phyloP scores from a whole-genome alignment of 2,113 vertebrate species.

The human region DNA sequence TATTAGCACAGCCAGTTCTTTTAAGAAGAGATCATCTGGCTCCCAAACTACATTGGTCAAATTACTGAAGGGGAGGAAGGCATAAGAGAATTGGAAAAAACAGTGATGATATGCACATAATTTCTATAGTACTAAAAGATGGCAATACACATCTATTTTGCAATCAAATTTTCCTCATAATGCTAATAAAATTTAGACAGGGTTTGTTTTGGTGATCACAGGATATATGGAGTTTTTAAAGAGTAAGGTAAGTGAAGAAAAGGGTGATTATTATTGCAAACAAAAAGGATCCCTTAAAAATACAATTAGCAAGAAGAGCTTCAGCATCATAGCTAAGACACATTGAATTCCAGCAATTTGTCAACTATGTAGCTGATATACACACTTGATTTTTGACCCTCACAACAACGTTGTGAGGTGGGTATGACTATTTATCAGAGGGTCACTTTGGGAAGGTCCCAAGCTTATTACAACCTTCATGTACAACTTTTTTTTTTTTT shows the following conservation, averaged over 20 bases:
- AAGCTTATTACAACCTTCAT: not conserved
- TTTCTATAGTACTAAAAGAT: not conserved
- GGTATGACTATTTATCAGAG: not conserved
- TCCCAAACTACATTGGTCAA: not conserved
- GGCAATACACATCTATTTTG: not conserved
- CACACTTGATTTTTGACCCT: not conserved
- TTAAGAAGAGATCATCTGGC: not conserved
- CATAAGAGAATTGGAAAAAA: not conserved
- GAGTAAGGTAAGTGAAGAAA: conserved; percentile 29
- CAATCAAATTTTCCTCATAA: not conserved
- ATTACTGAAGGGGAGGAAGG: not conserved
- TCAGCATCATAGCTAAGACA: not conserved
- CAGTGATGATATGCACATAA: not conserved
- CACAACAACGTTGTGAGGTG: not conserved
- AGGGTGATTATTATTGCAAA: not conserved
- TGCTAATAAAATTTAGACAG: not conserved
- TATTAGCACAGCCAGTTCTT: not conserved
- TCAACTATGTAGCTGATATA: not conserved
- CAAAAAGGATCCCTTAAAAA: not conserved
- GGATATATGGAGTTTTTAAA: not conserved
- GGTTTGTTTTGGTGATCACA: not conserved
- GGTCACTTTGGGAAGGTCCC: not conserved
- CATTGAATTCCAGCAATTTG: not conserved
- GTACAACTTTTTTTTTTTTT: not conserved
- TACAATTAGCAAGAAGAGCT: not conserved